Base-by-base conservation (phyloP, 2,797 vertebrate species). In the Triplophysa yarkandensis region DNA sequence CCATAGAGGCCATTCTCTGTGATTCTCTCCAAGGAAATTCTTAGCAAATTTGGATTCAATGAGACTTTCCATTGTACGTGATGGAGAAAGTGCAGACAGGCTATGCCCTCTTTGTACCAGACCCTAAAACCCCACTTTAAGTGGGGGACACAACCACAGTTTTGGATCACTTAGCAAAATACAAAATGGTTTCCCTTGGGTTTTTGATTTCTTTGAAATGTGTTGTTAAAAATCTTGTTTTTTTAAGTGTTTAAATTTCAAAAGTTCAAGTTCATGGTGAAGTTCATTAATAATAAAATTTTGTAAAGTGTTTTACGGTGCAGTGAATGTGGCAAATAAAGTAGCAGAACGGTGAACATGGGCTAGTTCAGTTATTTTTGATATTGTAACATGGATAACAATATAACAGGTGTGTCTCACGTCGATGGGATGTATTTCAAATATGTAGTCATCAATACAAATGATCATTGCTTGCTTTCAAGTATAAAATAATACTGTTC, bases 21-120 rank as follows among this genome's bases (percentile, higher is more conserved):
- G 80, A 85, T 87, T 77, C 77, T 84, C 85, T 87, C 89, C 87
- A 89, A 86, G 85, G 85, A 87, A 87, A 89, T 86, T 76, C 84
- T 85, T 84, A 85, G 87, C 87, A 88, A 88, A 89, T 88, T 86
- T 87, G 86, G 85, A 82, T 87, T 89, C 85, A 89, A 86, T 89
- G 87, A 89, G 85, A 88, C 85, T 86, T 83, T 79, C 82, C 79
- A 83, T 88, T 89, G 87, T 88, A 83, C 88, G 81, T 76, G 72
- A 82, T 87, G 83, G 86, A 88, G 86, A 87, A 89, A 85, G 84
- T 89, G 86, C 85, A 85, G 86, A 87, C 86, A 52, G 46, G 13
- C 30, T 30, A 44, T 50, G 62, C 74, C 76, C 74, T 82, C 76
- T 82, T 84, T 63, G 65, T 10, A 85, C 83, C 17, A 79, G 80